Conservation (phyloP, 92 coral and sea anemone species). For the Hydrozoanthus gracilis region DNA sequence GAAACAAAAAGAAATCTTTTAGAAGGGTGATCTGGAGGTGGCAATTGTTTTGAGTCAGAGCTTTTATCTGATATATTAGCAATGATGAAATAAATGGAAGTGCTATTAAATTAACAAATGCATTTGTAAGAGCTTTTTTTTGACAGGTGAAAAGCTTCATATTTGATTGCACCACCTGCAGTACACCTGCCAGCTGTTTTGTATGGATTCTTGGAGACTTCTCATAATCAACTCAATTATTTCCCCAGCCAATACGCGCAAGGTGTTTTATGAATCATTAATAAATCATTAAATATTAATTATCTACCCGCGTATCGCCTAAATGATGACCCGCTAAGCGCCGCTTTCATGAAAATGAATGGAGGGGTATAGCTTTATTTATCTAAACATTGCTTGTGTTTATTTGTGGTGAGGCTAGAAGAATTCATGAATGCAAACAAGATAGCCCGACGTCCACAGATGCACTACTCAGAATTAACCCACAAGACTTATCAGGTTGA, state of each 20-base stretch:
- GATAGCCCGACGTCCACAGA: conserved; percentile 68
- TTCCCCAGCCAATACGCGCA: conserved; percentile 72
- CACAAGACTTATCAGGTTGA: conserved; percentile 86
- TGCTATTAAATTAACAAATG: conserved; percentile 96
- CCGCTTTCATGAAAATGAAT: conserved; percentile 74
- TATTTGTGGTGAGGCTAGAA: conserved; percentile 87
- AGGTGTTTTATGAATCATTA: conserved; percentile 90
- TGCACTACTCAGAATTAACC: conserved; percentile 72
- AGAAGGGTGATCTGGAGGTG: conserved; percentile 34
- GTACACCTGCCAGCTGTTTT: conserved; percentile 80
- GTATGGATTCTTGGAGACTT: conserved; percentile 69
- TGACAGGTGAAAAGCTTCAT: conserved; percentile 67
- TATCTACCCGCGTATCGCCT: conserved; percentile 87
- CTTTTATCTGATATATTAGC: conserved; percentile 84
- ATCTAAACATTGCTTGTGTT: conserved; percentile 90
- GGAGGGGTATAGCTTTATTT: conserved; percentile 80
- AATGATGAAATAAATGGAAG: conserved; percentile 75
- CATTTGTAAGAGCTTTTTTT: conserved; percentile 77
- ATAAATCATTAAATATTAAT: conserved; percentile 90
- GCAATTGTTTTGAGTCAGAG: conserved; percentile 57
- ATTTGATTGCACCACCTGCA: conserved; percentile 72
- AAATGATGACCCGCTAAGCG: conserved; percentile 89
- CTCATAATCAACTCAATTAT: conserved; percentile 85
- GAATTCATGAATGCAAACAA: conserved; percentile 88
- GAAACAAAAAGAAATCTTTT: conserved; percentile 59